Evolutionary conservation across 1,140 invertebrate genomes (phyloP), one percentile per base, ranked within the genome.

Genomic region (Drosophila pectinifera): DNA sequence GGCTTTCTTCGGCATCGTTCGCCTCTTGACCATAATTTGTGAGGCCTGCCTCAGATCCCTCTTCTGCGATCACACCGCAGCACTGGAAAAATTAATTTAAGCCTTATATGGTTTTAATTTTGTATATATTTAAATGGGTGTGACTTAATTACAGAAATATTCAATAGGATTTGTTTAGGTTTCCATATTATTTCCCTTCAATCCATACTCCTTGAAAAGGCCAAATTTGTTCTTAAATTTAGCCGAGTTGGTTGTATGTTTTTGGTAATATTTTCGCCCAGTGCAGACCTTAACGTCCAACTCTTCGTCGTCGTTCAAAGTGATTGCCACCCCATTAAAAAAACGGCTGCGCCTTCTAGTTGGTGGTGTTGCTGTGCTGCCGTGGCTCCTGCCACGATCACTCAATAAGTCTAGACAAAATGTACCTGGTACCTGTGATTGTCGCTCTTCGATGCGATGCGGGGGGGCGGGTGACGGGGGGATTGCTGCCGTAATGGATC

Each of bases 301-400:
- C 76, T 70, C 59, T 64, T 72, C 83, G 73, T 77, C 82, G 80
- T 88, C 85, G 77, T 89, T 83, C 73, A 83, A 89, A 89, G 84
- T 91, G 88, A 91, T 91, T 91, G 88, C 88, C 88, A 91, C 88
- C 88, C 88, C 88, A 91, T 91, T 91, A 90, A 91, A 91, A 86
- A 88, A 82, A 84, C 81, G 77, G 82, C 81, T 84, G 81, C 81
- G 82, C 82, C 82, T 85, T 81, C 64, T 72, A 73, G 53, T 73
- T 72, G 59, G 31, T 54, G 61, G 45, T 62, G 59, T 59, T 57
- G 38, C 53, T 72, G 55, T 72, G 58, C 67, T 75, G 54, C 64
- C 68, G 83, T 88, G 80, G 83, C 83, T 88, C 76, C 83, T 89
- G 84, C 84, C 84, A 89, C 84, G 84, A 89, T 89, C 84, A 89